Percentiles rank a stretch among this genome's conserved stretches.
These are phyloP conservation scores for Mionectes macconnelli DNA, from an alignment of 2,113 vertebrate species.

Conservation along the genomic window DNA sequence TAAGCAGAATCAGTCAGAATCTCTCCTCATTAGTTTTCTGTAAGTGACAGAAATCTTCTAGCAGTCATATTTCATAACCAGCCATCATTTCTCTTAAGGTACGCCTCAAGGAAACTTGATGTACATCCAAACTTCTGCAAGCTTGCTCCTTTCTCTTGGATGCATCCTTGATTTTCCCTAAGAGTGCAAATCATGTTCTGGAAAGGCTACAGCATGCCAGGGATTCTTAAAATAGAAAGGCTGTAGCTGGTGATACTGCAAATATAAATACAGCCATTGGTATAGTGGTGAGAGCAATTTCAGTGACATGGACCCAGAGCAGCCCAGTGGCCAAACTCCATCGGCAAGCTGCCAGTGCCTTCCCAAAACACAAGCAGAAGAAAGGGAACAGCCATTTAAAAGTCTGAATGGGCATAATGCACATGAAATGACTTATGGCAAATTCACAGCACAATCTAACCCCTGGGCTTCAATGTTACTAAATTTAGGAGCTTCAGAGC, in stretches of 20 bases:
- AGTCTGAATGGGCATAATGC: neutral
- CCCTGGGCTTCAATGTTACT: neutral
- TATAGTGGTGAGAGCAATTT: neutral
- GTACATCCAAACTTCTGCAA: conserved; percentile 58
- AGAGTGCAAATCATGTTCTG: conserved; percentile 47
- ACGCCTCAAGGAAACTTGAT: conserved; percentile 45
- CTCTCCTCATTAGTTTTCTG: neutral
- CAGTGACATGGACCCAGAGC: neutral
- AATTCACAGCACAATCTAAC: neutral
- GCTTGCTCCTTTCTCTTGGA: conserved; percentile 52
- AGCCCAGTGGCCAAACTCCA: neutral
- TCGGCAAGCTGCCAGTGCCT: neutral
- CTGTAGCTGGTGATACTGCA: conserved; percentile 38
- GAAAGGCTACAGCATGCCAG: conserved; percentile 41
- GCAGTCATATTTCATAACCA: conserved; percentile 24
- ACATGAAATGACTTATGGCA: neutral
- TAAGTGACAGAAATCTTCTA: neutral
- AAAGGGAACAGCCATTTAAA: neutral
- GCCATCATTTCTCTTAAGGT: conserved; percentile 14
- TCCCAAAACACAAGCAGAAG: neutral
- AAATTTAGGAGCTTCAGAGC: neutral
- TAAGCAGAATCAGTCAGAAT: neutral
- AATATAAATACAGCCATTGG: conserved; percentile 39
- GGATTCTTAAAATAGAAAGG: conserved; percentile 52
- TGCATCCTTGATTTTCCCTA: conserved; percentile 30